phyloP scores from a whole-genome alignment of 2,888 invertebrate species.

The Pyrrhia umbra region DNA sequence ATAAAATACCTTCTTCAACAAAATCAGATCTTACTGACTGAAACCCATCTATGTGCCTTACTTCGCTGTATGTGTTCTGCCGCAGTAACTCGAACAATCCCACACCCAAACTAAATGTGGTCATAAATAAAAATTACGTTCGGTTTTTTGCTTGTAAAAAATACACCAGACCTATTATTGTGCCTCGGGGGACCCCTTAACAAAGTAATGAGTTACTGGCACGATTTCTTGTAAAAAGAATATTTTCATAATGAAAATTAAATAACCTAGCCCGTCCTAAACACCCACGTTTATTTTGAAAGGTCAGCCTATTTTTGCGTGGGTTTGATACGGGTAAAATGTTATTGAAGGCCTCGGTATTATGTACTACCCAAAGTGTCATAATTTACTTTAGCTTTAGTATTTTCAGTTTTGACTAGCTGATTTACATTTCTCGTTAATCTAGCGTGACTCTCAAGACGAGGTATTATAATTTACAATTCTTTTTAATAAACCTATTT shows the following conservation, averaged over 20 bases:
- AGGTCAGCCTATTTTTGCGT: conserved; percentile 30
- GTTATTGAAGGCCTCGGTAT: conserved; percentile 12
- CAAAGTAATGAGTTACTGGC: neutral
- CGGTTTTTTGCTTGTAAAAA: neutral
- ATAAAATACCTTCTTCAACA: no score
- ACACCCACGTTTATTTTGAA: conserved; percentile 27
- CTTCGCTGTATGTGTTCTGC: no score
- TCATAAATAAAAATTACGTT: no score
- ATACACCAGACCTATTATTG: neutral
- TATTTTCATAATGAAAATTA: conserved; percentile 7
- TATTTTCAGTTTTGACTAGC: no score
- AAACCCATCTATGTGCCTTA: no score
- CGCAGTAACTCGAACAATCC: no score
- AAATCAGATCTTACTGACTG: no score
- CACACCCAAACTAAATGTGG: no score
- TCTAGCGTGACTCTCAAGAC: no score
- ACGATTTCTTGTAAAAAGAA: conserved; percentile 2
- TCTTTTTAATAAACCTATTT: no score
- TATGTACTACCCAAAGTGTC: conserved; percentile 8
- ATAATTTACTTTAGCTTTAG: neutral
- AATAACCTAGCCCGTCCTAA: conserved; percentile 1
- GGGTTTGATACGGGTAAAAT: neutral
- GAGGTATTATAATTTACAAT: no score
- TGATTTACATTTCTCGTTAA: no score
- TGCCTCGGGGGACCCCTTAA: conserved; percentile 1